Evolutionary conservation across 1,140 invertebrate species (phyloP), one percentile per base, ranked within the genome.

Genomic region (Aphidius ervi): DNA sequence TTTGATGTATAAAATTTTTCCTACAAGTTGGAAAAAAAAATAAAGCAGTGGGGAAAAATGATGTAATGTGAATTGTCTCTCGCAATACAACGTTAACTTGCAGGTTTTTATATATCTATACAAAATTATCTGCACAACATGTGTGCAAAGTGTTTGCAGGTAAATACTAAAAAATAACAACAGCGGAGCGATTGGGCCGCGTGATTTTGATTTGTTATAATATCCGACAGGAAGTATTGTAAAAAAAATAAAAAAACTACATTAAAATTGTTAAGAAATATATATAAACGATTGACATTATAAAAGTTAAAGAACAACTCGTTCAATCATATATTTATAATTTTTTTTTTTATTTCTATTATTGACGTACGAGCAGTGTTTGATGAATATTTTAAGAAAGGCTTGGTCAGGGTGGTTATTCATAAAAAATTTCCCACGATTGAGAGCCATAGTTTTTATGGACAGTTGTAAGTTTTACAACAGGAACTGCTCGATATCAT

Each of bases 371-470:
- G 7, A 23, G 49, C 10, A 31, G 31, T 9, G 31, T 39, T 39
- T 23, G 40, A 52, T 52, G 40, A 52, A 39, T 39, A 9, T 9
- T 39, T 31, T 23, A 23, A 39, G 49, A 8, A 39, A 52, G 49
- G 49, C 8, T 23, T 52, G 49, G 49, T 31, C 23, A 31, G 49
- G 49, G 31, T 39, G 40, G 49, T 39, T 52, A 39, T 52, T 31
- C 23, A 31, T 20, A 9, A 6, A 31, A 57, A 46, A 37, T 57
- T 63, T 63, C 61, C 56, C 61, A 63, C 61, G 61, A 48, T 58
- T 63, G 56, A 58, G 49, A 52, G 56, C 42, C 61, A n/a, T 56
- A 58, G 59, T 7, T 7, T 7, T 7, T 31, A 31, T 31, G 23
- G 23, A 31, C 23, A 31, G 23, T 23, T 23, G 3, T 23, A 23